Conservation (phyloP, 2,888 invertebrate genomes). For the Chrysotoxum bicinctum region DNA sequence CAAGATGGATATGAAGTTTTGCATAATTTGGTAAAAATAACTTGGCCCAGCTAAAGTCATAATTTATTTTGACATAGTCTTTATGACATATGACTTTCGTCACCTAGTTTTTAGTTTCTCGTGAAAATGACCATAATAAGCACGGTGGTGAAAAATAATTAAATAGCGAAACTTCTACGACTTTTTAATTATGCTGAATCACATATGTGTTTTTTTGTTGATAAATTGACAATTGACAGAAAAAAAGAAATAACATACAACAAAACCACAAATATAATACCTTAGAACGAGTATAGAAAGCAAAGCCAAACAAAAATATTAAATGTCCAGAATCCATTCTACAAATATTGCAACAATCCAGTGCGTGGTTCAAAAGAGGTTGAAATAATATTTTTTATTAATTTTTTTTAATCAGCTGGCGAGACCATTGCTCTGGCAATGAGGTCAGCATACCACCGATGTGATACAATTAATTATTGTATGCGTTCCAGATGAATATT, state of each 20-base stretch:
- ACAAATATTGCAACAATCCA: neutral
- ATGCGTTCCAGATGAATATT: conserved; percentile 56
- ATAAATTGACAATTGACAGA: neutral
- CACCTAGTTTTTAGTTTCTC: no score
- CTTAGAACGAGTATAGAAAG: neutral
- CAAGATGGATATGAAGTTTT: neutral
- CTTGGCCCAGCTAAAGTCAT: neutral
- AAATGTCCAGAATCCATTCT: neutral
- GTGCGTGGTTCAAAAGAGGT: conserved; percentile 30
- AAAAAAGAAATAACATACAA: neutral
- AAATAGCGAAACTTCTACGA: neutral
- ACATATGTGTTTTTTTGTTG: neutral
- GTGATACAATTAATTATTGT: conserved; percentile 60
- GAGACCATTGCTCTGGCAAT: conserved; percentile 58
- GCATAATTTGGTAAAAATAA: neutral
- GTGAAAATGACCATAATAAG: neutral
- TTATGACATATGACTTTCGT: neutral
- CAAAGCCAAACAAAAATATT: neutral
- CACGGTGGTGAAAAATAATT: neutral
- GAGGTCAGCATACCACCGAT: conserved; percentile 56
- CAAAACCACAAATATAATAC: neutral
- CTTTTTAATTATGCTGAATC: neutral
- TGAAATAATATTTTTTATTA: conserved; percentile 12
- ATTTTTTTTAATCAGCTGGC: conserved; percentile 36
- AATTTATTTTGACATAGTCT: neutral